Percentiles rank a stretch among this genome's conserved stretches.
phyloP scores from a whole-genome alignment of 2,888 invertebrate species.

The Amblyteles armatorius region DNA sequence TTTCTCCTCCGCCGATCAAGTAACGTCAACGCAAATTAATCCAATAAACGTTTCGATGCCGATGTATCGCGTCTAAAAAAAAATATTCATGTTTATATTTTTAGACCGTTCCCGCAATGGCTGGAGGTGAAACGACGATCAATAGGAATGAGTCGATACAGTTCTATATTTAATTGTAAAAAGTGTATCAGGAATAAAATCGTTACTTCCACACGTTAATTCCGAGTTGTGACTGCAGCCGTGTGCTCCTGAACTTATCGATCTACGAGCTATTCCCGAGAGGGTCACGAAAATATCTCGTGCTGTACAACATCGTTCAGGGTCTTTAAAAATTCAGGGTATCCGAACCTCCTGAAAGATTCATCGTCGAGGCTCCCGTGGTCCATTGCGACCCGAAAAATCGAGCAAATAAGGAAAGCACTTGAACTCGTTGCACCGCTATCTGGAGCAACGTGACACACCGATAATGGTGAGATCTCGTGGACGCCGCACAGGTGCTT shows the following conservation, averaged over 20 bases:
- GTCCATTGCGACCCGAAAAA: slow-evolving; percentile 33
- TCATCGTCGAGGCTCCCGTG: slow-evolving; percentile 34
- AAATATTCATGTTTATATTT: slow-evolving; percentile 13
- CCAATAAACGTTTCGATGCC: not conserved
- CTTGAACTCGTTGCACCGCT: slow-evolving; percentile 1
- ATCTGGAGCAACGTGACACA: not conserved
- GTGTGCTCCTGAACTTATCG: slow-evolving; percentile 41
- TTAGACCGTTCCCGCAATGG: slow-evolving; percentile 24
- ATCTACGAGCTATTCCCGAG: slow-evolving; percentile 49
- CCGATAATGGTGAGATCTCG: not conserved
- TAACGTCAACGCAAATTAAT: not conserved
- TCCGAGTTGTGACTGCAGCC: not conserved
- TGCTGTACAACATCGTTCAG: slow-evolving; percentile 14
- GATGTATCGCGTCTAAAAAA: not conserved
- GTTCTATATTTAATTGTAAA: slow-evolving; percentile 15
- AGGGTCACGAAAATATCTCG: slow-evolving; percentile 53
- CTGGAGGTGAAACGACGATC: not conserved
- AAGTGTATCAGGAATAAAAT: slow-evolving; percentile 26
- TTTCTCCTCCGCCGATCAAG: slow-evolving; percentile 3
- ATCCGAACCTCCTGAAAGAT: slow-evolving; percentile 54
- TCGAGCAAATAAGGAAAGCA: slow-evolving; percentile 32
- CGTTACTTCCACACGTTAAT: not conserved
- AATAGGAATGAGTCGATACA: not conserved
- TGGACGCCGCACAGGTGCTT: slow-evolving; percentile 10
- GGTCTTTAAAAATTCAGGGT: slow-evolving; percentile 47